Evolutionary conservation across 1,140 invertebrate genomes (phyloP).

Genomic region (Drosophila novamexicana): DNA sequence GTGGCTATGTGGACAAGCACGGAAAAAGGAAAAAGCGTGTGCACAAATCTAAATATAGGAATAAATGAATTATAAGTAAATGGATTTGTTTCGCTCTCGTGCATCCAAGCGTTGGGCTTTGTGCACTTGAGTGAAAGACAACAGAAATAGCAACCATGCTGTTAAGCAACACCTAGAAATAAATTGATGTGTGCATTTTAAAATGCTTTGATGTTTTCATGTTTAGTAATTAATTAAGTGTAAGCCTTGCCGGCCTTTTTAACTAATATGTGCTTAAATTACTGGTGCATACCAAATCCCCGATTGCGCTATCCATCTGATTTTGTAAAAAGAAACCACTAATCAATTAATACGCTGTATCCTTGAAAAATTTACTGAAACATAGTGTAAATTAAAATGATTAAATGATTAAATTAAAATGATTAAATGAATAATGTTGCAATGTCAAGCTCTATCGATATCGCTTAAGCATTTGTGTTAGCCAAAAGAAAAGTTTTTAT

Average conservation of each 20-base stretch:
- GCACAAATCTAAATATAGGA: constrained; percentile 74
- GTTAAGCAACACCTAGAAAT: constrained; percentile 8
- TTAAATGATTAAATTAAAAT: too few species aligned
- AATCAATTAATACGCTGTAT: neutral
- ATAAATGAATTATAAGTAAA: constrained; percentile 81
- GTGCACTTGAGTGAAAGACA: constrained; percentile 70
- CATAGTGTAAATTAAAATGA: too few species aligned
- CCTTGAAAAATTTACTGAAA: neutral
- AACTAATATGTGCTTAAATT: constrained; percentile 25
- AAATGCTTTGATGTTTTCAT: constrained; percentile 69
- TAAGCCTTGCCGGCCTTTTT: constrained; percentile 49
- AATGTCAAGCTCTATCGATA: neutral
- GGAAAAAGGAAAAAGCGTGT: constrained; percentile 17
- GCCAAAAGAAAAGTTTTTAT: too few species aligned
- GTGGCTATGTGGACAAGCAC: constrained; percentile 18
- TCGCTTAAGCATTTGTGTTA: too few species aligned
- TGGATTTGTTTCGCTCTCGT: constrained; percentile 68
- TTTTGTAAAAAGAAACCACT: neutral
- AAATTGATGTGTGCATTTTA: constrained; percentile 52
- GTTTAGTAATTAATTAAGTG: constrained; percentile 76
- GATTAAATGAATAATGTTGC: too few species aligned
- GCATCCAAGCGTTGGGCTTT: constrained; percentile 55
- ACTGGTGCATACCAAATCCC: constrained; percentile 21
- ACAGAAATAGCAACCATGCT: constrained; percentile 64
- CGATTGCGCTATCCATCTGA: neutral